Evolutionary conservation across 1,140 invertebrate species (phyloP).

Genomic region (Papilio xuthus): DNA sequence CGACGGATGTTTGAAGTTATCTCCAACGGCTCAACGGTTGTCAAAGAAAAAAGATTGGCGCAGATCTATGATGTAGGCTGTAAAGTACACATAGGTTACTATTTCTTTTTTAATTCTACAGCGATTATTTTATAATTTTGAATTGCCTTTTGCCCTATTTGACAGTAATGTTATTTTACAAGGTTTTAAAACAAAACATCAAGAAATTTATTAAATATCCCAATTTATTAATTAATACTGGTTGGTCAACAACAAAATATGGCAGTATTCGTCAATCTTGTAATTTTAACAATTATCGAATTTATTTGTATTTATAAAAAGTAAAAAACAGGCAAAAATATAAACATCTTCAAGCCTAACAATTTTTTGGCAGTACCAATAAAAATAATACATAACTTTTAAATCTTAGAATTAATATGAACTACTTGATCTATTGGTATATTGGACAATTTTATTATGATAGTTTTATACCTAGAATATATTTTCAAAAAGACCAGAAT

Average conservation of each 20-base stretch:
- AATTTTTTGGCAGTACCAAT: not conserved
- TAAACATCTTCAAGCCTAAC: not conserved
- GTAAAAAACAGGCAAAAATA: not conserved
- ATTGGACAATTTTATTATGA: conserved; percentile 8
- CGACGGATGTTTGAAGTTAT: no score
- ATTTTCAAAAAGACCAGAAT: conserved; percentile 2
- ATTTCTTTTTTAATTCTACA: no score
- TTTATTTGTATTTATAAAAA: not conserved
- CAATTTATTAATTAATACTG: conserved; percentile 33
- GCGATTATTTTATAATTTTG: no score
- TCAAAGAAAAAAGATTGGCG: no score
- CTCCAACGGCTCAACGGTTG: no score
- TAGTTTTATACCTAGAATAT: not conserved
- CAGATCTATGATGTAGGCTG: no score
- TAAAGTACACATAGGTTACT: no score
- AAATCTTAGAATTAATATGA: not conserved
- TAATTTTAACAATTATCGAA: not conserved
- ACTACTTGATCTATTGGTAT: not conserved
- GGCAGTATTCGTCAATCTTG: conserved; percentile 28
- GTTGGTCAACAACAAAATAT: conserved; percentile 27
- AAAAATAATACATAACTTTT: not conserved
- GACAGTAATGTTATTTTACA: not conserved
- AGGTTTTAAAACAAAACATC: not conserved
- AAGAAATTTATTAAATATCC: not conserved
- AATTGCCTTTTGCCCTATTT: no score